Conservation (phyloP, 2,113 vertebrate species). For the Castor canadensis region DNA sequence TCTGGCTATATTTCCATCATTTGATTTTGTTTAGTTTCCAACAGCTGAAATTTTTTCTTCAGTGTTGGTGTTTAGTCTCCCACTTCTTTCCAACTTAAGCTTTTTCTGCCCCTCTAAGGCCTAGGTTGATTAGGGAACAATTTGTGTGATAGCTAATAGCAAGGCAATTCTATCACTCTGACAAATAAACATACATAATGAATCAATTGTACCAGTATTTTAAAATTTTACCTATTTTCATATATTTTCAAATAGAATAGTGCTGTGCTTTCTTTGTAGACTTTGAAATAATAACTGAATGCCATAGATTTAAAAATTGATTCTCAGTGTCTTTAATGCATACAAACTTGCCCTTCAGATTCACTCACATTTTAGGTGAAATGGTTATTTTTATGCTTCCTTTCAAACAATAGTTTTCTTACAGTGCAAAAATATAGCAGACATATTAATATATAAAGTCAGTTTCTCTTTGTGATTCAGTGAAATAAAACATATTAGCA, state of each 20-base stretch:
- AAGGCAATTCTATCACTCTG: neutral
- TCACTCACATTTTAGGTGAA: neutral
- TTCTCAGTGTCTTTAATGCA: neutral
- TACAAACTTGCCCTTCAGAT: neutral
- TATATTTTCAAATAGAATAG: neutral
- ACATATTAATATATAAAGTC: neutral
- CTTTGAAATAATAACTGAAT: neutral
- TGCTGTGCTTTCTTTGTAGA: neutral
- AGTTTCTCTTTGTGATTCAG: neutral
- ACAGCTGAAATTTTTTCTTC: constrained; percentile 2
- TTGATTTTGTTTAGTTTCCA: constrained; percentile 24
- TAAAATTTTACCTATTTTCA: neutral
- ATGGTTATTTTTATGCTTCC: neutral
- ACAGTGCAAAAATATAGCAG: neutral
- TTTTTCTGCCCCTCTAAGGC: neutral
- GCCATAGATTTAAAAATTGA: neutral
- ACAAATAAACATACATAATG: neutral
- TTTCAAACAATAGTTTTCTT: neutral
- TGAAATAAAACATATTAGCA: neutral
- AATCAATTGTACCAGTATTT: neutral
- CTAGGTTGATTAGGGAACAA: neutral
- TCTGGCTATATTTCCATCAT: neutral
- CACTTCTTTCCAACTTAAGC: neutral
- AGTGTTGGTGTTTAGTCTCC: neutral
- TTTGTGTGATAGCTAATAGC: neutral